Percentiles rank a stretch among this genome's conserved stretches.
phyloP scores from a whole-genome alignment of 2,113 vertebrate species.

The Plotosus lineatus region DNA sequence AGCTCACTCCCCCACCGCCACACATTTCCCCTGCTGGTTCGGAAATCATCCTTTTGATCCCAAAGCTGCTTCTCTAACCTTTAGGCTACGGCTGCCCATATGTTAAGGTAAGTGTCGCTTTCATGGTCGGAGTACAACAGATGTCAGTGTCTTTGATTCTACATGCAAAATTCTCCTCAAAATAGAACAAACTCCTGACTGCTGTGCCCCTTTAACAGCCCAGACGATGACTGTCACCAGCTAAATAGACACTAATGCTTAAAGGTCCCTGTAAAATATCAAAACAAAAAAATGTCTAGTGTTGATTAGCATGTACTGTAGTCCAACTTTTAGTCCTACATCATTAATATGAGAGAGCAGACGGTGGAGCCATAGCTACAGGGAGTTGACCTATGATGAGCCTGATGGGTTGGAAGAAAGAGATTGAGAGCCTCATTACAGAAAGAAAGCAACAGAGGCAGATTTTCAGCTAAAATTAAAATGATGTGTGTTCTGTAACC shows the following conservation, averaged over 20 bases:
- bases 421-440: slow-evolving; percentile 11
- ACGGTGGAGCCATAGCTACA: not conserved
- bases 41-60: too few species aligned
- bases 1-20: too few species aligned
- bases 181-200: not conserved
- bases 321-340: not conserved
- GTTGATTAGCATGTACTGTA: not conserved
- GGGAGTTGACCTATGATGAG: not conserved
- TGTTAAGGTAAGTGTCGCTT: not conserved
- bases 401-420: slow-evolving; percentile 10
- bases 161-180: not conserved
- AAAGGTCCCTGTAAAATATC: not conserved
- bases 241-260: too few species aligned
- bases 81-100: too few species aligned
- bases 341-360: not conserved
- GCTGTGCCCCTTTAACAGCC: not conserved
- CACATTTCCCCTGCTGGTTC: too few species aligned
- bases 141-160: not conserved
- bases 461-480: not conserved
- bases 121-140: not conserved
- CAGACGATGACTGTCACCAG: not conserved
- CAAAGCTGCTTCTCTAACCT: too few species aligned
- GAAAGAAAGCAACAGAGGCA: not conserved
- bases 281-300: not conserved
- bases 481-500: not conserved